phyloP scores from a whole-genome alignment of 1,140 invertebrate species.

The Rhagoletis pomonella region DNA sequence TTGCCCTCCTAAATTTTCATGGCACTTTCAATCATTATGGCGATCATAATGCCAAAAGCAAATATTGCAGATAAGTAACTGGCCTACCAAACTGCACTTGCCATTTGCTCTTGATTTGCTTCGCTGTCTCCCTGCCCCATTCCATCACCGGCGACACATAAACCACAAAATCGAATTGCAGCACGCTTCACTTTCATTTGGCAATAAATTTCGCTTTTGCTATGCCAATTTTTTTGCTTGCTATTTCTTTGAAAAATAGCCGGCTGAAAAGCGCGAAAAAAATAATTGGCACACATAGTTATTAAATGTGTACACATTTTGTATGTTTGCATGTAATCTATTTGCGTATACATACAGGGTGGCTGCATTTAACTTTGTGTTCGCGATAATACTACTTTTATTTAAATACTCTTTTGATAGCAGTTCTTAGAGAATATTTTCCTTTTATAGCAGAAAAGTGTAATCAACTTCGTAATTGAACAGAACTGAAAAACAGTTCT shows the following conservation, averaged over 20 bases:
- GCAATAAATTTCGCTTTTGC: conserved; percentile 41
- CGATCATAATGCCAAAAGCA: conserved; percentile 17
- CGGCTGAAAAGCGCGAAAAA: not conserved
- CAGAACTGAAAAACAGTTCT: too few relatives aligned
- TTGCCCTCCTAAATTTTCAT: not conserved
- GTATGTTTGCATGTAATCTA: too few relatives aligned
- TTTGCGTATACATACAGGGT: too few relatives aligned
- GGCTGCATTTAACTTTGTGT: too few relatives aligned
- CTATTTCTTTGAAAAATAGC: not conserved
- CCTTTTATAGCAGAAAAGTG: too few relatives aligned
- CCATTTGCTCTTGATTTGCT: not conserved
- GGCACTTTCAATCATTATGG: conserved; percentile 18
- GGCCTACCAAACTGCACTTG: not conserved
- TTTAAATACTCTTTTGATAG: too few relatives aligned
- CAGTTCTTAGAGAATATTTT: too few relatives aligned
- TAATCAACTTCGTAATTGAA: too few relatives aligned
- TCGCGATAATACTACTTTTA: too few relatives aligned
- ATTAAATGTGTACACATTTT: not conserved
- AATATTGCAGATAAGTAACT: not conserved
- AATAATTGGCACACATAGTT: too few relatives aligned
- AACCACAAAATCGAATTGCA: conserved; percentile 36
- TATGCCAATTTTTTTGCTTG: conserved; percentile 10
- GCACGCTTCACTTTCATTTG: conserved; percentile 28
- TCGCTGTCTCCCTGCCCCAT: not conserved
- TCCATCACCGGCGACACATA: not conserved